These are phyloP conservation scores for human DNA, from an alignment of 2,113 vertebrate species.

Conservation along the genomic window GRCh38 chr1:181899501-181900000, in stretches of 20 bases:
- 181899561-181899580: background rate
- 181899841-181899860: too few relatives aligned
- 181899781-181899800: too few relatives aligned
- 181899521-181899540: background rate
- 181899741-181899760: background rate
- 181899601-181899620: background rate
- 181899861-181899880: too few relatives aligned
- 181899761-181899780: too few relatives aligned
- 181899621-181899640: background rate
- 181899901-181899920: too few relatives aligned
- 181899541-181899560: background rate
- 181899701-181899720: background rate
- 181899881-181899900: too few relatives aligned
- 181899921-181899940: too few relatives aligned
- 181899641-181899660: background rate
- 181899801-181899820: too few relatives aligned
- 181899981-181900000: too few relatives aligned
- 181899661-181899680: background rate
- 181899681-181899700: background rate
- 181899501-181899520: background rate
- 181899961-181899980: too few relatives aligned
- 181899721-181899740: background rate
- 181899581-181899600: conserved; percentile 5
- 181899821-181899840: too few relatives aligned
- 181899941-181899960: too few relatives aligned